phyloP scores from a whole-genome alignment of 1,140 invertebrate species.

The Steinernema feltiae region DNA sequence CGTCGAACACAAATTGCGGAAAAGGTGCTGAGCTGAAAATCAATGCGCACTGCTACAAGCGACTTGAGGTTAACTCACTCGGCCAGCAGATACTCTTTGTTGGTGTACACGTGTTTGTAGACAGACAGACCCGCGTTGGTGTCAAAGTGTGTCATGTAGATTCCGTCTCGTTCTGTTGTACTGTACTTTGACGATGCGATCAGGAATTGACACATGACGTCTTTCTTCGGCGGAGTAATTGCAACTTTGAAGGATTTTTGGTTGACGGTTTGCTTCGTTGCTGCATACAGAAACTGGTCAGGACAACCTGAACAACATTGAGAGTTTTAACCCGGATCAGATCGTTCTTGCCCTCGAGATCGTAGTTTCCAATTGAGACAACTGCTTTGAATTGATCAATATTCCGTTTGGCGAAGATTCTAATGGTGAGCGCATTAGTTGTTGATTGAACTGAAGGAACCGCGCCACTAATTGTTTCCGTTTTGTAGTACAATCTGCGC shows the following conservation, averaged over 20 bases:
- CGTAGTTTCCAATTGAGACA: not conserved
- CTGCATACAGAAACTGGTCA: not conserved
- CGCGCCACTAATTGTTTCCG: not conserved
- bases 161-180: not conserved
- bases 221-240: not conserved
- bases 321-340: not conserved
- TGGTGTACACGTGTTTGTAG: slow-evolving; percentile 3
- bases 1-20: not conserved
- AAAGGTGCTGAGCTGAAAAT: not conserved
- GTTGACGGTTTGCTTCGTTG: no score
- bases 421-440: not conserved
- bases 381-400: not conserved
- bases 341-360: not conserved
- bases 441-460: not conserved
- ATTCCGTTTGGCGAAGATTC: not conserved
- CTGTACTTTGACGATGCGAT: not conserved
- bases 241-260: no score
- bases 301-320: not conserved
- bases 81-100: not conserved
- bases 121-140: not conserved
- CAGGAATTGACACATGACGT: not conserved
- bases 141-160: not conserved
- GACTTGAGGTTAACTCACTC: no score
- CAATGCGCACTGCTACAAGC: no score
- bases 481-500: not conserved